Evolutionary conservation across 2,888 invertebrate species (phyloP), one percentile per base, ranked within the genome.

Genomic region (Plemyria rubiginata): DNA sequence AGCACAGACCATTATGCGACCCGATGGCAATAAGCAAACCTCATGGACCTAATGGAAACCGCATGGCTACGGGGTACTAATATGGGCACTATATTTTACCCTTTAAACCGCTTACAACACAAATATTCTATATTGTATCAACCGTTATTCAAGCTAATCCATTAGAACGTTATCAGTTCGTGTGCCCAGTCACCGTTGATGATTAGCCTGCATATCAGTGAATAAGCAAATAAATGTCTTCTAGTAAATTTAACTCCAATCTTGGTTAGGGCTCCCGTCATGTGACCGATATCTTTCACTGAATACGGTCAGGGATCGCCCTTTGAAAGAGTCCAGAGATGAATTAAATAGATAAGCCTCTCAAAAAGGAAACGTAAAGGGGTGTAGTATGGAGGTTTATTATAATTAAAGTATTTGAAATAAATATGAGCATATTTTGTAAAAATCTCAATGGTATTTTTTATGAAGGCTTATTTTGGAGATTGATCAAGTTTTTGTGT

Each of bases 221-320:
- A 86, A 87, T 81, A 79, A 78, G 76, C 89, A 87, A 90, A 89
- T 91, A 89, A 91, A 91, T 90, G 85, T 90, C 88, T 91, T 92
- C 92, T 89, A 88, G 84, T 92, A 90, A 92, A 92, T 92, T 92
- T 88, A 91, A 88, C 90, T 86, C 82, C 81, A 84, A 89, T 88
- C 90, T 87, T 76, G 81, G 79, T 75, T 81, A 76, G 78, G 78
- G 81, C 85, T 84, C 36, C 83, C 87, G 86, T 87, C 88, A 87
- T 88, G 87, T 89, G 90, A 81, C 90, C 86, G 89, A 89, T 89
- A 92, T 88, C 87, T 83, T 81, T 76, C 75, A 71, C 73, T 87
- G 84, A 90, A 92, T 87, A 87, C 88, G 89, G 87, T 85, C 88
- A 87, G 86, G 85, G 86, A 78, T 82, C 84, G 76, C 79, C 80